These are phyloP conservation scores for Agapornis canus DNA, from an alignment of 2,797 vertebrate genomes.

Conservation along the genomic window DNA sequence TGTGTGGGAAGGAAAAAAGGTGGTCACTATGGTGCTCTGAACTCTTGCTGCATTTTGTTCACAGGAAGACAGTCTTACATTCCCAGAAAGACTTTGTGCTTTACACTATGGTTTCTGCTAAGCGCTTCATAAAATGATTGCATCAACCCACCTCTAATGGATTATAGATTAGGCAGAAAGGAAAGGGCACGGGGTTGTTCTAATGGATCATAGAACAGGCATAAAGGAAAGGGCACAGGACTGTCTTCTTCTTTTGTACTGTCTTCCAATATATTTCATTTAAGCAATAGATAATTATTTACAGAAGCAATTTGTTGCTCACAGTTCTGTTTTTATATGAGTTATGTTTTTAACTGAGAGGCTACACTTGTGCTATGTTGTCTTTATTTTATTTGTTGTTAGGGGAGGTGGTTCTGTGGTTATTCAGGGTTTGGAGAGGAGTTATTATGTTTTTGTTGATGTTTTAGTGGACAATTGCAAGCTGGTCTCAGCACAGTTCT, in stretches of 20 bases:
- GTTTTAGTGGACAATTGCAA: not conserved
- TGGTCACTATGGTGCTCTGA: not conserved
- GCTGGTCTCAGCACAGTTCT: not conserved
- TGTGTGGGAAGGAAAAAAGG: not conserved
- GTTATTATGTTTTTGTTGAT: not conserved
- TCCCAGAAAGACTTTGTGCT: not conserved
- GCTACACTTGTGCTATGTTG: not conserved
- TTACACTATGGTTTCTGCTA: not conserved
- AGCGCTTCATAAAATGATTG: not conserved
- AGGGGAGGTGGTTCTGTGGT: not conserved
- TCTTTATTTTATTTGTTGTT: not conserved
- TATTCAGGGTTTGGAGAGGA: not conserved
- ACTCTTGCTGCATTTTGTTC: not conserved
- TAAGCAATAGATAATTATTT: not conserved
- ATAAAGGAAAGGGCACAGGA: not conserved
- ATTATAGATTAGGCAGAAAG: not conserved
- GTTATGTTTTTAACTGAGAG: not conserved
- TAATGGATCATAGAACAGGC: slow-evolving; percentile 14
- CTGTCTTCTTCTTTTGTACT: not conserved
- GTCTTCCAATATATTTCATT: not conserved
- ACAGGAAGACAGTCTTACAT: not conserved
- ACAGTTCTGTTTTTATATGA: not conserved
- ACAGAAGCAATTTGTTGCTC: not conserved
- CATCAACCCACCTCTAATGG: not conserved
- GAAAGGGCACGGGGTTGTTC: not conserved